Evolutionary conservation across 2,113 vertebrate species (phyloP), one percentile per base, ranked within the genome.

Genomic region (Xiphophorus couchianus): DNA sequence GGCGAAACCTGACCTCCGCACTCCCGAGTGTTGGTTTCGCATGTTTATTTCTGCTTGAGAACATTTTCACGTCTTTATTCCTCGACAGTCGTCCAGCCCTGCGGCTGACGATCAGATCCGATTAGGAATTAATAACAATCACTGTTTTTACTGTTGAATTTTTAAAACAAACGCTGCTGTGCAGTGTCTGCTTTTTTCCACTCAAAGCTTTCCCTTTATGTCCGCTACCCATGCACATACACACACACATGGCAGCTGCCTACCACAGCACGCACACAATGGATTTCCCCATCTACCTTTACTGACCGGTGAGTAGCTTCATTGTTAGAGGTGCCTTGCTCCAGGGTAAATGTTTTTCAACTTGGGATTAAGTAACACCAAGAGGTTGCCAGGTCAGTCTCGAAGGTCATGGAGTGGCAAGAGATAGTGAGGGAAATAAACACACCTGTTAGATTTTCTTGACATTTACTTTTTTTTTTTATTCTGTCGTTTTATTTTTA

Each of bases 11-110:
- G 73, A 93, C 44, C 75, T 72, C 58, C 29, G 42, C 70, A 27
- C 48, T 28, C 77, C 37, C 37, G 48, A 62, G 80, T 89, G 75
- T 90, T 90, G 84, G 81, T 90, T 93, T 90, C 90, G 69, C 84
- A 88, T 66, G 81, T 89, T 93, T 93, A 86, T 94, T 94, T 93
- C 91, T 88, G 86, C 92, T 89, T 85, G 79, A 84, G 84, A 87
- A 88, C 51, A 69, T 82, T 90, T 92, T 87, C 91, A 86, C 37
- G 78, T 66, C 83, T 87, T 75, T 82, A 72, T 89, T 81, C 86
- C 73, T 84, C 68, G 82, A 63, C 48, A 78, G 83, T 79, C 76
- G 84, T 86, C 81, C 81, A 11, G 15, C 14, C 29, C 30, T 10
- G 9, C 11, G 72, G 68, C 35, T 33, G 27, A 22, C 22, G 48